Evolutionary conservation across 2,888 invertebrate genomes (phyloP).

Genomic region (Clistopyga incitator): DNA sequence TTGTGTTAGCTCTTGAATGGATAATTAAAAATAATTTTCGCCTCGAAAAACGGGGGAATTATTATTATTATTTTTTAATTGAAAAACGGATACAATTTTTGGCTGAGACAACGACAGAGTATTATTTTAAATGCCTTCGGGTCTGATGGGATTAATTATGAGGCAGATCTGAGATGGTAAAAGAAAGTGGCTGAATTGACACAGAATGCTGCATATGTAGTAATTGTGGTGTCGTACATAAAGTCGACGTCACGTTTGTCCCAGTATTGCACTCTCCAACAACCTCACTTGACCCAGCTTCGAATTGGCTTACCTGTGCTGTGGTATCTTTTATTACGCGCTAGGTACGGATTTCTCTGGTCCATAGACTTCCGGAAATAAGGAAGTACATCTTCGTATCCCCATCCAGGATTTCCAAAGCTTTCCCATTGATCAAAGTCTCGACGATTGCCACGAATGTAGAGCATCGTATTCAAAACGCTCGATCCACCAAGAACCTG

Average conservation of each 20-base stretch:
- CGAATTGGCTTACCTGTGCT: conserved; percentile 86
- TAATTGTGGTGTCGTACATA: neutral
- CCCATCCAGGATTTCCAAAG: conserved; percentile 95
- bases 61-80: too few species aligned
- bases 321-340: conserved; percentile 90
- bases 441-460: conserved; percentile 93
- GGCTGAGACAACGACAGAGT: too few species aligned
- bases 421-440: conserved; percentile 96
- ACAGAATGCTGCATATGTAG: too few species aligned
- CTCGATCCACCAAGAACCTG: conserved; percentile 93
- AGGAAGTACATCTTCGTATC: conserved; percentile 91
- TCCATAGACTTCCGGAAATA: conserved; percentile 95
- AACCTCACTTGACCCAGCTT: neutral
- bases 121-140: too few species aligned
- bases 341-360: conserved; percentile 94
- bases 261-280: neutral
- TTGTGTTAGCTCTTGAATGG: too few species aligned
- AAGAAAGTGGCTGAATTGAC: too few species aligned
- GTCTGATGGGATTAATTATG: too few species aligned
- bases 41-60: too few species aligned
- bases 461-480: conserved; percentile 95
- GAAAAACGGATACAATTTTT: too few species aligned
- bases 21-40: too few species aligned
- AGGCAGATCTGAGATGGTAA: too few species aligned
- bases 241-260: neutral